Conservation (phyloP, 2,797 vertebrate species). For the Heliangelus exortis region DNA sequence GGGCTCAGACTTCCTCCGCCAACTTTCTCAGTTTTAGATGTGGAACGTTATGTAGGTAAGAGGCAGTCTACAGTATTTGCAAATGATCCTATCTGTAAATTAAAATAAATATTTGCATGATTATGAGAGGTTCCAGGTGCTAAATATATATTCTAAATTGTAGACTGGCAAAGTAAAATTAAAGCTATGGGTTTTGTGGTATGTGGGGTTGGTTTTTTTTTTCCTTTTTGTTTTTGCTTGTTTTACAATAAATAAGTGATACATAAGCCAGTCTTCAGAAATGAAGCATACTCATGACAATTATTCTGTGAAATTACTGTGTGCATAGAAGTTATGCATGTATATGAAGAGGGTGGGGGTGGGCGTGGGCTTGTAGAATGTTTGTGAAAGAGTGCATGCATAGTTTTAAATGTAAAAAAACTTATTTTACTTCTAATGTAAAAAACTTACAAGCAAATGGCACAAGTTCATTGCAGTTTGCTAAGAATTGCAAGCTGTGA, state of each 20-base stretch:
- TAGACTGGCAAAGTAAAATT: not conserved
- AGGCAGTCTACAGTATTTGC: not conserved
- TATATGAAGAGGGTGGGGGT: not conserved
- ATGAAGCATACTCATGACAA: not conserved
- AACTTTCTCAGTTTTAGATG: conserved; percentile 91
- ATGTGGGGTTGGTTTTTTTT: too few relatives aligned
- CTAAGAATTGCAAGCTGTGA: not conserved
- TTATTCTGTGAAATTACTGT: not conserved
- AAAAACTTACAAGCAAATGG: not conserved
- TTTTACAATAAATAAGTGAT: fast-evolving
- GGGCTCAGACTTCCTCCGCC: conserved; percentile 91
- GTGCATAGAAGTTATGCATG: not conserved
- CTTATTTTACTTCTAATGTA: not conserved
- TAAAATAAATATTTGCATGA: not conserved
- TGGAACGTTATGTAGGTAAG: conserved; percentile 95
- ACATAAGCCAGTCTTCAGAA: not conserved
- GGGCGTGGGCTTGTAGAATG: not conserved
- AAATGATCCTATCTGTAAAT: not conserved
- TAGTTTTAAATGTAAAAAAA: not conserved
- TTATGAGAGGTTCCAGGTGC: not conserved
- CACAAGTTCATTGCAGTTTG: not conserved
- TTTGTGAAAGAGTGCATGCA: not conserved
- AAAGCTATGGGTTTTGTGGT: not conserved
- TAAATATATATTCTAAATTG: not conserved
- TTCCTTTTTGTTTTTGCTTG: not conserved